Evolutionary conservation across 2,797 vertebrate genomes (phyloP).

Genomic region (Gambelia wislizenii): DNA sequence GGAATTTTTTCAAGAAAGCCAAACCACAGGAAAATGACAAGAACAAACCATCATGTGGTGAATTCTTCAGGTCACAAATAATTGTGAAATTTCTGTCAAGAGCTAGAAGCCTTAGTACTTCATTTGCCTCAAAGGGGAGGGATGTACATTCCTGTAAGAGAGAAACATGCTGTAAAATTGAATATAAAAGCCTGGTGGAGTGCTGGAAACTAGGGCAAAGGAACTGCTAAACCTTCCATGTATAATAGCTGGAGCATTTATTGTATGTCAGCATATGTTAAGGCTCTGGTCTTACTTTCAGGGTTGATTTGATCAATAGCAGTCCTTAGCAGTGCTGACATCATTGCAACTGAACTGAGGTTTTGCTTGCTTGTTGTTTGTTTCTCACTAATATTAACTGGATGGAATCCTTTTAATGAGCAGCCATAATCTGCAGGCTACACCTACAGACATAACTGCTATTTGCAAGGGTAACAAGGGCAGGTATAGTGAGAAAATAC

Average conservation of each 20-base stretch:
- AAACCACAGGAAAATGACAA: not conserved
- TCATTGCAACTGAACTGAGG: not conserved
- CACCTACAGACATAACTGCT: not conserved
- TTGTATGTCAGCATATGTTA: not conserved
- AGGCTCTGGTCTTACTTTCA: constrained; percentile 1
- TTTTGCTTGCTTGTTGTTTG: constrained; percentile 9
- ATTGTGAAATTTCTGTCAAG: not conserved
- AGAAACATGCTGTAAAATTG: not conserved
- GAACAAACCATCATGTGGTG: not conserved
- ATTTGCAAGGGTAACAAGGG: constrained; percentile 14
- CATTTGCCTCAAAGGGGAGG: not conserved
- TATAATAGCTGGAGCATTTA: not conserved
- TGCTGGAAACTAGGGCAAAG: not conserved
- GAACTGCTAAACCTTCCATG: not conserved
- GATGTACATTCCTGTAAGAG: not conserved
- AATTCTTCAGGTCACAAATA: not conserved
- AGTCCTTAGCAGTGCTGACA: not conserved
- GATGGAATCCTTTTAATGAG: not conserved
- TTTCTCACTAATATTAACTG: not conserved
- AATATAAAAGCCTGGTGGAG: not conserved
- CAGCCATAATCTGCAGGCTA: not conserved
- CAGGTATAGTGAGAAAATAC: not conserved
- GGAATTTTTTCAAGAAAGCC: not conserved
- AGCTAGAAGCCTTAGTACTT: not conserved
- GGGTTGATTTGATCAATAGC: not conserved